Percentiles rank a stretch among this genome's conserved stretches.
Conservation (phyloP, 2,888 invertebrate genomes). For the Therioaphis trifolii region DNA sequence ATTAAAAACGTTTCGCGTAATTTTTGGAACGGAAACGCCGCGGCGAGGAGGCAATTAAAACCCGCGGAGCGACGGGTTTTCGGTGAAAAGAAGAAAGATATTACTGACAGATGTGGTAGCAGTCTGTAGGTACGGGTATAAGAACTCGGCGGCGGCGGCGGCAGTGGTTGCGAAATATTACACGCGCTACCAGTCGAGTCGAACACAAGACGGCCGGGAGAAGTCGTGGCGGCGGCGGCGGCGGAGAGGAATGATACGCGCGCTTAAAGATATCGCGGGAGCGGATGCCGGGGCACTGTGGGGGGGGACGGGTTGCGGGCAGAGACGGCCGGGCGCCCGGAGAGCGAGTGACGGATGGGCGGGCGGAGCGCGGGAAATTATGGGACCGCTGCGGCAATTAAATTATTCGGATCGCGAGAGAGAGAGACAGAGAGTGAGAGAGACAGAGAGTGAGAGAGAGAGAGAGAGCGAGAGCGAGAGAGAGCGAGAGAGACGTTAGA, state of each 20-base stretch:
- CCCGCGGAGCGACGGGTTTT: constrained; percentile 29
- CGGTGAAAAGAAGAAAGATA: constrained; percentile 44
- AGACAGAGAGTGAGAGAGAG: too few species aligned
- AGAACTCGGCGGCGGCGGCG: background rate
- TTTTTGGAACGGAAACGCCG: background rate
- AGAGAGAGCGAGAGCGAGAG: background rate
- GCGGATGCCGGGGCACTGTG: too few species aligned
- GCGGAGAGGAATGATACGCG: too few species aligned
- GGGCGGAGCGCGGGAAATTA: too few species aligned
- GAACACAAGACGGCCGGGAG: background rate
- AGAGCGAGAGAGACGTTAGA: too few species aligned
- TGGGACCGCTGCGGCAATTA: constrained; percentile 54
- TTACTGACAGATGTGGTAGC: constrained; percentile 57
- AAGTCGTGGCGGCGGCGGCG: background rate
- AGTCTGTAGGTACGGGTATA: background rate
- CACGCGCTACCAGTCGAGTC: background rate
- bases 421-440: too few species aligned
- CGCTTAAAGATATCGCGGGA: too few species aligned
- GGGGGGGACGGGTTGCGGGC: too few species aligned
- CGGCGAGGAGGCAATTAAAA: constrained; percentile 43
- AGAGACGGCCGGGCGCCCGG: too few species aligned
- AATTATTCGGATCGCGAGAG: constrained; percentile 62
- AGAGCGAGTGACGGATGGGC: too few species aligned
- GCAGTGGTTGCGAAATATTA: constrained; percentile 7
- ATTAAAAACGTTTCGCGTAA: constrained; percentile 47